Evolutionary conservation across 1,140 invertebrate genomes (phyloP).

Genomic region (Sycophaga agraensis): DNA sequence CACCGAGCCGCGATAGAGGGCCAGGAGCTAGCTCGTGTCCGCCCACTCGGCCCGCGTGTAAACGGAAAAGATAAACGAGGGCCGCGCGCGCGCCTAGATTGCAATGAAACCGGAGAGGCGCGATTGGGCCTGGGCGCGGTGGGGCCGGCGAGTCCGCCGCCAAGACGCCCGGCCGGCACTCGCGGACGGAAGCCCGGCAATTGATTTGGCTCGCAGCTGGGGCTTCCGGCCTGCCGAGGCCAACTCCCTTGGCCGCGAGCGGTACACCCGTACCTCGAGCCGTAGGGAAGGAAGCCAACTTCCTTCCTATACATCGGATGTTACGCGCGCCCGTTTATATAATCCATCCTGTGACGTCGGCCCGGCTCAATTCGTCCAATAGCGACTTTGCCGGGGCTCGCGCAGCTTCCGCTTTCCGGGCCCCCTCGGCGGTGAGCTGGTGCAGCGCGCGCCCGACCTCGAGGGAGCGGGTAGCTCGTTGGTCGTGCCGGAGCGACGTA

Average conservation of each 20-base stretch:
- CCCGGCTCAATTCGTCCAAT: slow-evolving; percentile 40
- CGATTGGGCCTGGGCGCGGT: too few species aligned
- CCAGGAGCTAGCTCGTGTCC: slow-evolving; percentile 27
- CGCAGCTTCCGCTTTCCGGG: slow-evolving; percentile 7
- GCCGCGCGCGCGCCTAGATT: not conserved
- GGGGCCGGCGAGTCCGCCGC: too few species aligned
- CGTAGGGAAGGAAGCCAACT: slow-evolving; percentile 43
- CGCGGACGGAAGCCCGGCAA: too few species aligned
- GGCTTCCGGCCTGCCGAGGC: too few species aligned
- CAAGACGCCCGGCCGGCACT: too few species aligned
- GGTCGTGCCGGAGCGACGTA: too few species aligned
- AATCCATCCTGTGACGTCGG: slow-evolving; percentile 46
- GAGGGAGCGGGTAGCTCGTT: slow-evolving; percentile 55
- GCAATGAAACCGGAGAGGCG: not conserved
- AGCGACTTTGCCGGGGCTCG: too few species aligned
- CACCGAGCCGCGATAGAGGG: not conserved
- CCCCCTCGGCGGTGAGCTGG: slow-evolving; percentile 46
- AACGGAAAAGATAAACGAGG: slow-evolving; percentile 18
- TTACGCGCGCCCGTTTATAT: slow-evolving; percentile 36
- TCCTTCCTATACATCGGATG: slow-evolving; percentile 37
- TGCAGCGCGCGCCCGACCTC: too few species aligned
- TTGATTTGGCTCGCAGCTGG: too few species aligned
- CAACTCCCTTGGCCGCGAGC: too few species aligned
- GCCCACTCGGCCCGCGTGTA: slow-evolving; percentile 30
- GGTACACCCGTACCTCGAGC: slow-evolving; percentile 30